Evolutionary conservation across 64 coral and sea anemone genomes (phyloP).

Genomic region (Pocillopora damicornis): DNA sequence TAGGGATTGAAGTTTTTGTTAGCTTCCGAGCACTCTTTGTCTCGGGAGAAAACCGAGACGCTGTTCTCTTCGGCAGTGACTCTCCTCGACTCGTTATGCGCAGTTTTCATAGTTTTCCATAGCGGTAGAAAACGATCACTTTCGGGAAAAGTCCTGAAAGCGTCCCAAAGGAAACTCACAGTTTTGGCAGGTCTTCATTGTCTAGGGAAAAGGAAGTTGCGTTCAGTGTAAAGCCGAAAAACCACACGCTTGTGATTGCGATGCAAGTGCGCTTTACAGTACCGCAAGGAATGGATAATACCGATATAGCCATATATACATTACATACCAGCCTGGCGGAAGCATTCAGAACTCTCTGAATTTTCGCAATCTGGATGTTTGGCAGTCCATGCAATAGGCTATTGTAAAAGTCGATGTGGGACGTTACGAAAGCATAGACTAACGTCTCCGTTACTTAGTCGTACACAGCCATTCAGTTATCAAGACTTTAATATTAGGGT

Average conservation of each 20-base stretch:
- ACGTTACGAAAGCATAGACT: too few species aligned
- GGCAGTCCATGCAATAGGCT: too few species aligned
- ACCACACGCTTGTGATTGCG: conserved; percentile 18
- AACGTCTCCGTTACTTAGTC: too few species aligned
- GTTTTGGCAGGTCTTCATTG: conserved; percentile 17
- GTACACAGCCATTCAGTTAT: too few species aligned
- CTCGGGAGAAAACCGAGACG: background rate
- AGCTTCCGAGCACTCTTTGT: background rate
- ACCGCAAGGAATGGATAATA: conserved; percentile 25
- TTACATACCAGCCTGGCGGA: background rate
- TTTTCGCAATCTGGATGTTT: too few species aligned
- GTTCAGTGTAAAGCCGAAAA: conserved; percentile 28
- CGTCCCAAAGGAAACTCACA: conserved; percentile 24
- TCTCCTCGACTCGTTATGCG: background rate
- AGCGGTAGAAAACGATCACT: conserved; percentile 12
- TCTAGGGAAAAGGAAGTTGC: background rate
- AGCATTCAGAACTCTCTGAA: background rate
- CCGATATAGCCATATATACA: conserved; percentile 43
- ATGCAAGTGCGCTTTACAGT: conserved; percentile 25
- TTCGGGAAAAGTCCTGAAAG: conserved; percentile 8
- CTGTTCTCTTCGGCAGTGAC: background rate
- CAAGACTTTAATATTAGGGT: too few species aligned
- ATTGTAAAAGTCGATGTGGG: too few species aligned
- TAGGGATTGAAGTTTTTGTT: background rate
- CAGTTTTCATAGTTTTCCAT: conserved; percentile 8